Evolutionary conservation across 1,140 invertebrate genomes (phyloP).

Genomic region (Argopecten irradians): DNA sequence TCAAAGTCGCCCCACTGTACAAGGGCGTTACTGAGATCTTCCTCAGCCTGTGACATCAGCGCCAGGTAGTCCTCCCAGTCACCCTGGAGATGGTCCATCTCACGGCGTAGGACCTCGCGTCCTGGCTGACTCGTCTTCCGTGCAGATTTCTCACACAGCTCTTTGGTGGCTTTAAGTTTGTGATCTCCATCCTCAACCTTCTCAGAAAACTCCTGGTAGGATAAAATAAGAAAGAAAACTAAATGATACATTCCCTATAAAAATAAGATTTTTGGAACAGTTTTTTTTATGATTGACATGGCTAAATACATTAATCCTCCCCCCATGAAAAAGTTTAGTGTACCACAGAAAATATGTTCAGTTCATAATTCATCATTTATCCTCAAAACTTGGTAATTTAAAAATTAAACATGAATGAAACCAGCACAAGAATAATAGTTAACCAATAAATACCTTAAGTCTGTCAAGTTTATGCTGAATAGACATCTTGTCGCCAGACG

Average conservation of each 20-base stretch:
- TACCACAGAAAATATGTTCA: background rate
- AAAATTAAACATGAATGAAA: too few species aligned
- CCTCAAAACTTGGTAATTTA: too few species aligned
- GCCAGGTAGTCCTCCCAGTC: slow-evolving; percentile 80
- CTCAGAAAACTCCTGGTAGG: slow-evolving; percentile 81
- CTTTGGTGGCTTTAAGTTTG: slow-evolving; percentile 84
- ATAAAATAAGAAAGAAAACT: slow-evolving; percentile 25
- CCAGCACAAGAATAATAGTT: too few species aligned
- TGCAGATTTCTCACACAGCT: slow-evolving; percentile 84
- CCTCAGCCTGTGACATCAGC: slow-evolving; percentile 71
- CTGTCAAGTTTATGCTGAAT: slow-evolving; percentile 93
- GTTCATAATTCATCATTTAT: too few species aligned
- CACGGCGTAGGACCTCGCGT: slow-evolving; percentile 83
- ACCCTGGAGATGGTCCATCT: slow-evolving; percentile 81
- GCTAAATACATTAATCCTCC: background rate
- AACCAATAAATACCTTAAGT: slow-evolving; percentile 85
- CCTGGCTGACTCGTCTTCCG: slow-evolving; percentile 85
- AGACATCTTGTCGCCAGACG: slow-evolving; percentile 90
- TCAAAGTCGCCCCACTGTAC: slow-evolving; percentile 94
- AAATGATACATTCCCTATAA: background rate
- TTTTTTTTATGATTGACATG: background rate
- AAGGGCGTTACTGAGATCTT: slow-evolving; percentile 83
- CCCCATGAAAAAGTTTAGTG: background rate
- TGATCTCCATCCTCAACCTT: slow-evolving; percentile 85
- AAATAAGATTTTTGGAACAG: background rate